Evolutionary conservation across 1,140 invertebrate species (phyloP), one percentile per base, ranked within the genome.

Genomic region (Drosophila arizonae): DNA sequence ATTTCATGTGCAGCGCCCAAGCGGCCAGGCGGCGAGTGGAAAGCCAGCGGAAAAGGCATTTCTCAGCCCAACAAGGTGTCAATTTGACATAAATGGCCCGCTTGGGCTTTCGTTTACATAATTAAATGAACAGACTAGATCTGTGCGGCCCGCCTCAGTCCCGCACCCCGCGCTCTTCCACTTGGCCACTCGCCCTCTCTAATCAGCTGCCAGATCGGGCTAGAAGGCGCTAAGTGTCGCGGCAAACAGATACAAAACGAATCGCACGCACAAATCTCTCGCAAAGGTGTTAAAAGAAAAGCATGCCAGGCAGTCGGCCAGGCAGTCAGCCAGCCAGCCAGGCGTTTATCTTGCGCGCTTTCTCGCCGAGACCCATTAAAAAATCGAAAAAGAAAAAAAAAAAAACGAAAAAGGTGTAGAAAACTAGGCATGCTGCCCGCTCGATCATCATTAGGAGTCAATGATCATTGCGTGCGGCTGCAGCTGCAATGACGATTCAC

Each of bases 231-330:
- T 87, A 87, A 87, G 82, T 87, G 82, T 76, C 72, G 52, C 50
- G 76, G 72, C 69, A 87, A 87, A 86, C 79, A 86, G 51, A 46
- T 56, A 62, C 30, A 56, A 64, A 76, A 74, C 81, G 75, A 73
- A 88, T 81, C 77, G 79, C 72, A 78, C 58, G 62, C 72, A 87
- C 84, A 87, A 87, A 87, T 87, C 84, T 88, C 84, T 88, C 79
- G 79, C 72, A 79, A 87, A 87, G 84, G 82, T 88, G 82, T 87
- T 87, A 87, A 87, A 82, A 82, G 82, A 87, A 87, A 87, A 87
- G 68, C 82, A 88, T 79, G 76, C 62, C 46, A 72, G 72, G 72
- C 82, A 33, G 33, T 9, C 33, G 6, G 33, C 33, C 33, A 10
- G 33, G 0, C 33, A 33, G 33, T 6, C 33, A 10, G 33, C 8